Percentiles rank a stretch among this genome's conserved stretches.
These are phyloP conservation scores for Tamias sibiricus DNA, from an alignment of 2,113 vertebrate genomes.

Conservation along the genomic window DNA sequence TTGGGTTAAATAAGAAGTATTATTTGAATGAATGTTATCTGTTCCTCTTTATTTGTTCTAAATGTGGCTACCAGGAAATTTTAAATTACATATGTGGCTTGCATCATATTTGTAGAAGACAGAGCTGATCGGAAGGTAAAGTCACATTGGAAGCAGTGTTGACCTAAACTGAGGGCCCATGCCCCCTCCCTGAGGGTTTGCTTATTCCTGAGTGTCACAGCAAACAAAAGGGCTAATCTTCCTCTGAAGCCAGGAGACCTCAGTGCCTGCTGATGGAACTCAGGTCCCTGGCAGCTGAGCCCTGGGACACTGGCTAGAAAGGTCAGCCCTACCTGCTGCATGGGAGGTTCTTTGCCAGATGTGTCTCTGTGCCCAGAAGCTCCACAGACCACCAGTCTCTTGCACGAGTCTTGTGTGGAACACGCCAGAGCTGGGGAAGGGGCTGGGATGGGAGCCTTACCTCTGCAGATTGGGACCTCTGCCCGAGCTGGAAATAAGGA, in stretches of 20 bases:
- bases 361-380: neutral
- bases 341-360: neutral
- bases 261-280: neutral
- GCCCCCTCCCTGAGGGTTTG: too few relatives aligned
- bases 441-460: too few relatives aligned
- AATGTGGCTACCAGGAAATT: neutral
- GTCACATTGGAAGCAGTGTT: neutral
- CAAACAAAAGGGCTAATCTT: neutral
- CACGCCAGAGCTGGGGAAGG: neutral
- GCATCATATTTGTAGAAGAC: neutral
- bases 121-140: neutral
- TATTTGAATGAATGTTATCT: neutral
- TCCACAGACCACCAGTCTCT: accelerated
- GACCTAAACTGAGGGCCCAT: neutral
- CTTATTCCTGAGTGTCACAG: neutral
- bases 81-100: neutral
- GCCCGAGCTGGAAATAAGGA: neutral
- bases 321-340: neutral
- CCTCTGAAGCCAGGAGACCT: neutral
- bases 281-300: neutral
- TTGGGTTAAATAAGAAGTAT: neutral
- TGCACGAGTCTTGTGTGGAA: neutral
- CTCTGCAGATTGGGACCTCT: neutral
- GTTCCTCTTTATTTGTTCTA: neutral
- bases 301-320: neutral